A percentile compares a stretch with the other conserved stretches of the same genome.
phyloP scores from a whole-genome alignment of 2,113 vertebrate species.

The Enhydra lutris region DNA sequence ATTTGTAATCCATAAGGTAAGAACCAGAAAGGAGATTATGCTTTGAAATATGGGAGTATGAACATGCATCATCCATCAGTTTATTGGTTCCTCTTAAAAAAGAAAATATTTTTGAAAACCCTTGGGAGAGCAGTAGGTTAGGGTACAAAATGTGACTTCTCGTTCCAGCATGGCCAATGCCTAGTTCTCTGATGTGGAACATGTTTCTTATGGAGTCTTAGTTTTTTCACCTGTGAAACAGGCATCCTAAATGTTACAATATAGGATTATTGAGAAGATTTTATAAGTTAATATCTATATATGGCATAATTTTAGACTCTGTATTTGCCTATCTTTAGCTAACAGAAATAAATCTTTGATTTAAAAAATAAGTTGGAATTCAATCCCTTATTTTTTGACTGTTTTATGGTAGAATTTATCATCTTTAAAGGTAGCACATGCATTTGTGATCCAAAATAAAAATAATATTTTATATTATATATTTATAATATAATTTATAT shows the following conservation, averaged over 20 bases:
- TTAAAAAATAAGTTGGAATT: background rate
- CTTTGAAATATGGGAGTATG: conserved; percentile 18
- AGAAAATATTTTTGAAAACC: conserved; percentile 55
- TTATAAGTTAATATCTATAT: background rate
- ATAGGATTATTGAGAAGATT: background rate
- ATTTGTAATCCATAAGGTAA: conserved; percentile 33
- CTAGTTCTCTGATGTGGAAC: background rate
- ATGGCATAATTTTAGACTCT: background rate
- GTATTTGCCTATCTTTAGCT: background rate
- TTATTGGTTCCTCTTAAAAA: conserved; percentile 36
- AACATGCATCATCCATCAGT: background rate
- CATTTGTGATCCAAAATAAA: background rate
- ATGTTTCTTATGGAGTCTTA: background rate
- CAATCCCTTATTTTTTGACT: background rate
- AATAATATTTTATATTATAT: background rate
- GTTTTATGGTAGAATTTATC: background rate
- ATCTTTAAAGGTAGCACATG: background rate
- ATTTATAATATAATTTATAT: background rate
- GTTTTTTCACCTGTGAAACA: background rate
- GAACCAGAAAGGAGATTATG: background rate
- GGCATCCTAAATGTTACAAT: background rate
- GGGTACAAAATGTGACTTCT: background rate
- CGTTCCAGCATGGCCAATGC: too few species aligned
- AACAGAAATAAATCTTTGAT: conserved; percentile 54
- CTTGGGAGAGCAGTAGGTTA: background rate